phyloP scores from a whole-genome alignment of 2,797 vertebrate species.

The Kryptopterus vitreolus region DNA sequence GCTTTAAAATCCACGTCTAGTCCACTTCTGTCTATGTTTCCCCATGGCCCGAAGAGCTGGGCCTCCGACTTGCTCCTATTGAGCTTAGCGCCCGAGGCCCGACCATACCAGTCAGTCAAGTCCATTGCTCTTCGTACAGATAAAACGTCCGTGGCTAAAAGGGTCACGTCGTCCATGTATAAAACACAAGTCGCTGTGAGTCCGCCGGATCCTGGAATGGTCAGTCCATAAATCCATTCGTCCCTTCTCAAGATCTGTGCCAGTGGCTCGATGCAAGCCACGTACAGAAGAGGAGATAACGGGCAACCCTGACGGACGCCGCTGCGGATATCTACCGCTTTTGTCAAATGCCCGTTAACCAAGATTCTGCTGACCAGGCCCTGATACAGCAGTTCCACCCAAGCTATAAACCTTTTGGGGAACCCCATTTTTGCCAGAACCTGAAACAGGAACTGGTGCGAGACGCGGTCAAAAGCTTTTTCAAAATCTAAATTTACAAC shows the following conservation, averaged over 20 bases:
- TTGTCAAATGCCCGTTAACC: slow-evolving; percentile 43
- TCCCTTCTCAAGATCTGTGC: slow-evolving; percentile 61
- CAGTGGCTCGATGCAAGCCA: no score
- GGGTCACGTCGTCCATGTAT: slow-evolving; percentile 41
- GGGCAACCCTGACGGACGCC: slow-evolving; percentile 52
- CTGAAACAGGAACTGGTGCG: slow-evolving; percentile 41
- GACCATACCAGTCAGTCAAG: slow-evolving; percentile 31
- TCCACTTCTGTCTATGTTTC: no score
- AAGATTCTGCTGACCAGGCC: no score
- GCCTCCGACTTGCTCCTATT: slow-evolving; percentile 27
- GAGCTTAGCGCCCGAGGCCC: slow-evolving; percentile 15
- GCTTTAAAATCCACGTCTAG: no score
- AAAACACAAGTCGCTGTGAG: slow-evolving; percentile 5
- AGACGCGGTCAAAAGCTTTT: slow-evolving; percentile 54
- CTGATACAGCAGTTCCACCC: slow-evolving; percentile 47
- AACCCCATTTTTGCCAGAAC: slow-evolving; percentile 48
- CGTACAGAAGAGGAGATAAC: no score
- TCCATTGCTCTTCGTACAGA: slow-evolving; percentile 29
- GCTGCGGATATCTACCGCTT: slow-evolving; percentile 9
- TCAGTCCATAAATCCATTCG: slow-evolving; percentile 20
- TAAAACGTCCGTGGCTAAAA: slow-evolving; percentile 30
- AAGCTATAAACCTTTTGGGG: slow-evolving; percentile 33
- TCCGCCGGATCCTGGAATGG: slow-evolving; percentile 31
- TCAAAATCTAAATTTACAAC: slow-evolving; percentile 59
- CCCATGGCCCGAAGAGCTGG: slow-evolving; percentile 24